Evolutionary conservation across 2,797 vertebrate species (phyloP).

Genomic region (Distichodus sexfasciatus): DNA sequence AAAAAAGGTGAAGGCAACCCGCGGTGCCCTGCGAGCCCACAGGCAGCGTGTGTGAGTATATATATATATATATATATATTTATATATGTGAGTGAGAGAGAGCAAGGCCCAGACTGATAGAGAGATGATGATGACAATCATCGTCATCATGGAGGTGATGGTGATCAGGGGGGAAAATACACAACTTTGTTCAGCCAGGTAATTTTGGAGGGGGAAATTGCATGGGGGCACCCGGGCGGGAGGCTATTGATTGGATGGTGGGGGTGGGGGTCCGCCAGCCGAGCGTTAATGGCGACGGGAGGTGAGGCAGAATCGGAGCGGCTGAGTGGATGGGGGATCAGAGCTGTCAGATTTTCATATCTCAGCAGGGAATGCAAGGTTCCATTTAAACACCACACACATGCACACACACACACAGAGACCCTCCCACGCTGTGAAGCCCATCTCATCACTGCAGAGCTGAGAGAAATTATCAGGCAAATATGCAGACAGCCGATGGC

Average conservation of each 20-base stretch:
- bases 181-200: conserved; percentile 30
- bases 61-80: too few species aligned
- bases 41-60: background rate
- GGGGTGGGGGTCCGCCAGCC: conserved; percentile 58
- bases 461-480: conserved; percentile 21
- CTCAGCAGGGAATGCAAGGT: conserved; percentile 71
- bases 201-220: conserved; percentile 43
- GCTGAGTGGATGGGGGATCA: conserved; percentile 65
- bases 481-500: conserved; percentile 14
- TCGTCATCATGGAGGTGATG: conserved; percentile 40
- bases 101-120: conserved; percentile 7
- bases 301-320: conserved; percentile 57
- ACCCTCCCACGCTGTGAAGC: conserved; percentile 56
- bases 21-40: background rate
- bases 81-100: background rate
- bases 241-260: conserved; percentile 64
- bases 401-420: conserved; percentile 70
- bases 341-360: conserved; percentile 73
- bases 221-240: conserved; percentile 52
- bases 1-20: conserved; percentile 15
- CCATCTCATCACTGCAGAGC: conserved; percentile 28
- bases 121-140: conserved; percentile 28
- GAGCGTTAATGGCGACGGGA: conserved; percentile 46
- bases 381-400: conserved; percentile 68
- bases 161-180: conserved; percentile 34